Evolutionary conservation across 2,888 invertebrate species (phyloP), one percentile per base, ranked within the genome.

Genomic region (Lasioglossum zephyrum): DNA sequence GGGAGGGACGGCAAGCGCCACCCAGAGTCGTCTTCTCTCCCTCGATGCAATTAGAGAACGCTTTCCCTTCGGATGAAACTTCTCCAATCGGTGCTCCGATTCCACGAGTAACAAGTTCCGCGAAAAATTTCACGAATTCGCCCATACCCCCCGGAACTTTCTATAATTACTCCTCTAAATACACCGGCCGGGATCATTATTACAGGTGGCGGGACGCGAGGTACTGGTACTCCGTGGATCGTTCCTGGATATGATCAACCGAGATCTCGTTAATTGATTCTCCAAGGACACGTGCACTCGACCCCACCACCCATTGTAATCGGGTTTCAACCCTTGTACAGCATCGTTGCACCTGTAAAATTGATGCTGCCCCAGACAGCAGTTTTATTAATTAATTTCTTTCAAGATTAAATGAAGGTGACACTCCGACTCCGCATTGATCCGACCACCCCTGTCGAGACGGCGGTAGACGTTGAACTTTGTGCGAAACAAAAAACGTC

Each of bases 1-100:
- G 22, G 53, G 0, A 0, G 53, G 22, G 22, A 9, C 53, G 9
- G 22, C 22, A n/a, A 53, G 22, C 53, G 49, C 22, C 49, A 49
- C 49, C 49, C 49, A 22, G 22, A 53, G 53, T 53, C 53, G 53
- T 53, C 53, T 82, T 69, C 69, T 79, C 79, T 74, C 16, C 36
- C 47, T 73, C 73, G 73, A 70, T 60, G 84, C 77, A 78, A 84
- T 84, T 74, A 82, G 49, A 49, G 77, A 74, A 66, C 74, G 74
- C 60, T 47, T 77, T 70, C 73, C 36, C 69, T 77, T 47, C 69
- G 49, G 13, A 53, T 22, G 36, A 31, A 74, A 57, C 53, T 74
- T 39, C 53, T 36, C 36, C 36, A 31, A 74, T 74, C 74, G 53
- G 53, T 39, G 13, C 18, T 22, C 13, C 36, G 39, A 57, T 57